Evolutionary conservation across 2,888 invertebrate genomes (phyloP).

Genomic region (Platynereis dumerilii): DNA sequence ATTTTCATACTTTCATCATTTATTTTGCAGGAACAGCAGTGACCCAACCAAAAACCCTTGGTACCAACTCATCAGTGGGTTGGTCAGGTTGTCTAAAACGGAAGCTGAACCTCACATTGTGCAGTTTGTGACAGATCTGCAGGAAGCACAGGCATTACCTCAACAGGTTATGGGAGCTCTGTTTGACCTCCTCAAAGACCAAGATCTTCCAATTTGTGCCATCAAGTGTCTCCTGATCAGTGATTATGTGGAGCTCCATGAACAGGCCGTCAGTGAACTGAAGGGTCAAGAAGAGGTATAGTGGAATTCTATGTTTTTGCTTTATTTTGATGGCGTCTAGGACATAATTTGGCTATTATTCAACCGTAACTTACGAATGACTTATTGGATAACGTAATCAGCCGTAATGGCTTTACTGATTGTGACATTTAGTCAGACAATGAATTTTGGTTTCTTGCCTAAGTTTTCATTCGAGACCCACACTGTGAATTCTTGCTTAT

Average conservation of each 20-base stretch:
- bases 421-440: too few species aligned
- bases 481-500: too few species aligned
- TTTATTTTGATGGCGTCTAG: too few species aligned
- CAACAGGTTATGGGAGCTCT: constrained; percentile 40
- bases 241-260: not conserved
- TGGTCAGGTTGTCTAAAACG: constrained; percentile 3
- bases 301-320: too few species aligned
- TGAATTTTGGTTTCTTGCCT: too few species aligned
- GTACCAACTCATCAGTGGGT: constrained; percentile 22
- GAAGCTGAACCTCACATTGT: constrained; percentile 10
- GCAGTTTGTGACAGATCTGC: constrained; percentile 12
- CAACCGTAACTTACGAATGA: too few species aligned
- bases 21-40: too few species aligned
- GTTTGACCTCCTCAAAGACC: constrained; percentile 38
- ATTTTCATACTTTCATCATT: not conserved
- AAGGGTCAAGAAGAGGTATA: not conserved
- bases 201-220: constrained; percentile 5
- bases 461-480: too few species aligned
- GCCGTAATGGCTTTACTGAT: too few species aligned
- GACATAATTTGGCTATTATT: too few species aligned
- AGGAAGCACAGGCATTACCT: constrained; percentile 3
- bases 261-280: constrained; percentile 1
- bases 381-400: too few species aligned
- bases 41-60: constrained; percentile 26
- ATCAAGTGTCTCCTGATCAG: constrained; percentile 2